Conservation (phyloP, 1,140 invertebrate species). For the Gyrodactylus salaris region DNA sequence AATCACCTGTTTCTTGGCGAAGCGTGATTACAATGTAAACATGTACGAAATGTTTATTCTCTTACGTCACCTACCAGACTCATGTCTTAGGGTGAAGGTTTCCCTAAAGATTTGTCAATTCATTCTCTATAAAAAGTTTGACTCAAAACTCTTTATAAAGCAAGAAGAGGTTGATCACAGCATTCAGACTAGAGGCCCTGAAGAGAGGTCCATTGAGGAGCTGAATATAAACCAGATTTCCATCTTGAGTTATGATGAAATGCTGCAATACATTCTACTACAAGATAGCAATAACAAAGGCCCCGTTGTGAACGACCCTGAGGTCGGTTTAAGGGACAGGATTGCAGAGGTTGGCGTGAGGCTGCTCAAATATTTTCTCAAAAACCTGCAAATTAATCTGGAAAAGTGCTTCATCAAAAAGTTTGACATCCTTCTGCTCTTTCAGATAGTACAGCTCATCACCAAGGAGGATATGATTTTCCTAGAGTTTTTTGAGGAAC, state of each 20-base stretch:
- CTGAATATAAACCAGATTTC: not conserved
- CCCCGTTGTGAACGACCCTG: not conserved
- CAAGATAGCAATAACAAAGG: not conserved
- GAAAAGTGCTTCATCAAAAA: not conserved
- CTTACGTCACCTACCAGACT: not conserved
- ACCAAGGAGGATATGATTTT: not conserved
- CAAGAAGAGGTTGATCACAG: not conserved
- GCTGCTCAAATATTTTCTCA: not conserved
- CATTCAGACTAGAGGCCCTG: not conserved
- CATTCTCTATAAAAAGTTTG: not conserved
- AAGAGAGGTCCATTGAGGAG: not conserved
- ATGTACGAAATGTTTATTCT: not conserved
- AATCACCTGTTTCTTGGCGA: not conserved
- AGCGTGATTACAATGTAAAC: too few relatives aligned
- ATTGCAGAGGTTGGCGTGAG: not conserved
- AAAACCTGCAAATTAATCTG: not conserved
- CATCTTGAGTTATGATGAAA: not conserved
- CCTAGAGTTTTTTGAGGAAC: not conserved
- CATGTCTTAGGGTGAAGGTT: not conserved
- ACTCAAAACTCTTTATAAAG: not conserved
- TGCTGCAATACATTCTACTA: not conserved
- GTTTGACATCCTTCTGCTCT: not conserved
- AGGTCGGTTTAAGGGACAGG: not conserved
- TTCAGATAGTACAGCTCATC: not conserved
- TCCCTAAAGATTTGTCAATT: not conserved